Conservation (phyloP, 1,140 invertebrate genomes). For the Bombus waltoni region DNA sequence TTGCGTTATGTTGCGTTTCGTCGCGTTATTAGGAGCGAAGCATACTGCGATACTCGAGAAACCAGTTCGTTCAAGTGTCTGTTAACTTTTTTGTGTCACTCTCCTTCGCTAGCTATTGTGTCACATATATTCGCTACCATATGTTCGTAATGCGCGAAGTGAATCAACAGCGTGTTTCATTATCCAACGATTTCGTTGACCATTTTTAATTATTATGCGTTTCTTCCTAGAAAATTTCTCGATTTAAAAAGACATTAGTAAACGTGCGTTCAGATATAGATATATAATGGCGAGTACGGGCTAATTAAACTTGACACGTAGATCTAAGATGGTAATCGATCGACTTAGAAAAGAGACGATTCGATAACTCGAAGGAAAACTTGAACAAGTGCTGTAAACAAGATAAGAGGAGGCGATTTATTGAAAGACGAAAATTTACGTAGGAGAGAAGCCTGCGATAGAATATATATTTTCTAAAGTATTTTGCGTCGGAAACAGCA, state of each 20-base stretch:
- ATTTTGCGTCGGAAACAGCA: conserved; percentile 25
- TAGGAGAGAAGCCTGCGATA: no score
- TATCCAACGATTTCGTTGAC: not conserved
- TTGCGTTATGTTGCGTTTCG: not conserved
- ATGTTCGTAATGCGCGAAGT: not conserved
- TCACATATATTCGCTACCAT: no score
- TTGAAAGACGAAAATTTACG: not conserved
- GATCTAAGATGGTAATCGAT: not conserved
- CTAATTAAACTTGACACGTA: not conserved
- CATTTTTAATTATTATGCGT: not conserved
- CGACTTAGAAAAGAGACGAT: not conserved
- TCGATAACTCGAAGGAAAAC: not conserved
- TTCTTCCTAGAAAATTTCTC: not conserved
- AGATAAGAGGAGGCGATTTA: not conserved
- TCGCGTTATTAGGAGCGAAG: no score
- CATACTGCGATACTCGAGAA: not conserved
- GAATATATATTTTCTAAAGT: not conserved
- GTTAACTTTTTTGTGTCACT: not conserved
- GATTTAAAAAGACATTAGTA: not conserved
- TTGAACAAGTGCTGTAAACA: not conserved
- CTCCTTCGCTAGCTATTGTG: not conserved
- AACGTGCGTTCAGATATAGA: not conserved
- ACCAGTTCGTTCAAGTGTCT: not conserved
- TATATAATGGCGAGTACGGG: not conserved
- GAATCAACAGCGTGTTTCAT: not conserved